Evolutionary conservation across 2,113 vertebrate species (phyloP).

Genomic region (Perca schrenkii): DNA sequence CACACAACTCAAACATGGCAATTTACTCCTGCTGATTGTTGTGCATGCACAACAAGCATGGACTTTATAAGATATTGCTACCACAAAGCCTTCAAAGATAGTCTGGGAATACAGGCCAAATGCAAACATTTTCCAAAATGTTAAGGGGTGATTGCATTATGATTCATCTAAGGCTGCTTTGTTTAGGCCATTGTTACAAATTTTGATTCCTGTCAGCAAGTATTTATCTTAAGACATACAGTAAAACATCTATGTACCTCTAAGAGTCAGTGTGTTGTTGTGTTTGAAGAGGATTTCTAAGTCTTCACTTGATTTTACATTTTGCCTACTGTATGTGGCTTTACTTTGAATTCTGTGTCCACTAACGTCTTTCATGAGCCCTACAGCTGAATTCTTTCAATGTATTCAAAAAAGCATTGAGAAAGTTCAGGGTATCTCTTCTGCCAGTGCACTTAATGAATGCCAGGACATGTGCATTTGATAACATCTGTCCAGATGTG

Average conservation of each 20-base stretch:
- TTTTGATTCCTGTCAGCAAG: constrained; percentile 7
- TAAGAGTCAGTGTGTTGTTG: not conserved
- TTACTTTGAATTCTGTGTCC: constrained; percentile 13
- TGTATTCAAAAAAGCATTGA: constrained; percentile 23
- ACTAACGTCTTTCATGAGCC: constrained; percentile 1
- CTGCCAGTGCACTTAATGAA: constrained; percentile 4
- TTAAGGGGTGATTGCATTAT: not conserved
- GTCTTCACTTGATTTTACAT: constrained; percentile 22
- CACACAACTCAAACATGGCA: constrained; percentile 14
- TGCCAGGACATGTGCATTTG: not conserved
- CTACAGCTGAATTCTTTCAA: constrained; percentile 11
- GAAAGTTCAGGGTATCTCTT: constrained; percentile 17
- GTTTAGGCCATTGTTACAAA: not conserved
- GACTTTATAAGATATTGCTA: not conserved
- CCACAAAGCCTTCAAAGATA: not conserved
- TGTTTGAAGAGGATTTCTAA: not conserved
- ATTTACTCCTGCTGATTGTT: not conserved
- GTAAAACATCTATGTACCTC: not conserved
- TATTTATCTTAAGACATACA: not conserved
- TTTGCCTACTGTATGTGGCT: not conserved
- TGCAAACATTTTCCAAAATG: not conserved
- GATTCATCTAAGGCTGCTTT: not conserved
- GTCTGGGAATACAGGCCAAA: not conserved
- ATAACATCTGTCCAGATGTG: constrained; percentile 29
- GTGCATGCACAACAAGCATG: not conserved